A percentile compares a stretch with the other conserved stretches of the same genome.
Conservation (phyloP, 2,113 vertebrate genomes). For the Thymallus thymallus region DNA sequence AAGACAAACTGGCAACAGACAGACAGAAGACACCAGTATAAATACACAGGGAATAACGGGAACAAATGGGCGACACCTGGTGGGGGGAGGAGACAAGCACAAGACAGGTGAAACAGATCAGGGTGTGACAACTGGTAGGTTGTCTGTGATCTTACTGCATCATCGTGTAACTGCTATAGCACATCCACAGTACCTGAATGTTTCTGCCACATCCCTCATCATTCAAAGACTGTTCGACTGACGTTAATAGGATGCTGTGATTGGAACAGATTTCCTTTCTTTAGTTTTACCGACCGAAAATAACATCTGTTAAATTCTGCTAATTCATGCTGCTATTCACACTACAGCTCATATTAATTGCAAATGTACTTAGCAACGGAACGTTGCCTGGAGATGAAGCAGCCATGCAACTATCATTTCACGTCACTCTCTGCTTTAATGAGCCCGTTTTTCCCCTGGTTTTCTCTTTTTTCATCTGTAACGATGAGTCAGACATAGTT, state of each 20-base stretch:
- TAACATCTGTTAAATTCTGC: conserved; percentile 54
- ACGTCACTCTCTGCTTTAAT: conserved; percentile 6
- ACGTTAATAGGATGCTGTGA: conserved; percentile 43
- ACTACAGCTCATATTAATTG: conserved; percentile 24
- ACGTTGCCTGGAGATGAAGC: conserved; percentile 29
- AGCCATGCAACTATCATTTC: conserved; percentile 18
- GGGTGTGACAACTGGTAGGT: too few species aligned
- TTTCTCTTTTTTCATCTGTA: neutral
- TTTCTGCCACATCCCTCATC: neutral
- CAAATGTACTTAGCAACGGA: conserved; percentile 43
- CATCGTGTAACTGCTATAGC: too few species aligned
- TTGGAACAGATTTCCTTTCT: neutral
- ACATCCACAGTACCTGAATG: too few species aligned
- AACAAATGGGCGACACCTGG: too few species aligned
- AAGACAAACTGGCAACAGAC: too few species aligned
- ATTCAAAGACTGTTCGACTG: conserved; percentile 22
- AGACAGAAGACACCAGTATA: too few species aligned
- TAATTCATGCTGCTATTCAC: conserved; percentile 50
- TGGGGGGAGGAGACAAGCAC: too few species aligned
- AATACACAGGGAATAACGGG: too few species aligned
- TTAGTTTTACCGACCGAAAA: conserved; percentile 16
- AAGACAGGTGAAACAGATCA: too few species aligned
- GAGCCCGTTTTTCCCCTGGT: neutral
- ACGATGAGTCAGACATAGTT: conserved; percentile 29
- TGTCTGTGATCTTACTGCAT: too few species aligned